Base-by-base conservation (phyloP, 2,888 invertebrate species). In the Thera britannica region DNA sequence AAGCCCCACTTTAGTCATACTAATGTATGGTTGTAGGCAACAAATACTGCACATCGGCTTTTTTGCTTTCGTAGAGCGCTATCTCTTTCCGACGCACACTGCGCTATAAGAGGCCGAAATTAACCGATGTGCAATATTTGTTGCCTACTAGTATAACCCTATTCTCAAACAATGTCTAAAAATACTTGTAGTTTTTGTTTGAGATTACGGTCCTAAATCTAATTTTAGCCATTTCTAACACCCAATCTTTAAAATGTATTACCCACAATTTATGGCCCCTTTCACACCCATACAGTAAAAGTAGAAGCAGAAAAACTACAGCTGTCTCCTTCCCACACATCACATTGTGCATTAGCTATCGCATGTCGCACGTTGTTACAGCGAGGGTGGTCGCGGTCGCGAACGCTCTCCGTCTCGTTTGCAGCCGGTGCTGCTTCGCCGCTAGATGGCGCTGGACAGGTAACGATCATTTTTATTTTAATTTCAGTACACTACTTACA, bases 381-480 rank as follows among this genome's bases (percentile, higher is more conserved):
- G 88, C 95, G 96, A 81, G 96, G 97, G 73, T 98, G 98, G 98
- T 97, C 98, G 46, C 95, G 98, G 72, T 97, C 98, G 55, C 95
- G 98, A 78, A 98, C 98, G 65, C 95, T 98, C 79, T 98, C 98
- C 64, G 97, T 98, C 65, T 97, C 97, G 83, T 98, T 97, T 87
- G 96, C 96, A 38, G 96, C 96, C 48, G 97, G 97, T 73, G 95
- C 96, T 34, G 96, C 95, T 59, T 97, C 97, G 83, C 98, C 97
- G 70, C 92, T 96, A 71, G 98, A 97, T 97, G 77, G 96, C 96
- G 72, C 95, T 94, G 88, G 93, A 87, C 94, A 94, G 94, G 94
- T 94, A 92, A 88, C 65, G 36, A 7, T 55, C 9, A 61, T 35
- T 35, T 46, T 5, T 23, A 60, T 9, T 46, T 9, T 2, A 2